Evolutionary conservation across 1,140 invertebrate genomes (phyloP).

Genomic region (Drosophila lini): DNA sequence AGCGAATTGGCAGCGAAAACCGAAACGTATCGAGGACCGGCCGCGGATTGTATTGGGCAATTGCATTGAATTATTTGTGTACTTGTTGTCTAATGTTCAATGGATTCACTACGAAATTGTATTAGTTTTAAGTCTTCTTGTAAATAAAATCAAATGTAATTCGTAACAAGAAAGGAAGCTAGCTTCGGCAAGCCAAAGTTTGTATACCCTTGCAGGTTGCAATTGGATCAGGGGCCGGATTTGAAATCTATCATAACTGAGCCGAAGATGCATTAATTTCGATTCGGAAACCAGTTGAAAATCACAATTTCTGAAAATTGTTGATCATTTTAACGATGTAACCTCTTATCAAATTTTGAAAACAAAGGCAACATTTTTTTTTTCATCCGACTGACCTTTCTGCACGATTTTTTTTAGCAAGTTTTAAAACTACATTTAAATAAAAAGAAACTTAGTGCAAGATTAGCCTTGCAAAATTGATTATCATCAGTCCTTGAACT

Average conservation of each 20-base stretch:
- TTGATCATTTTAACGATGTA: too few species aligned
- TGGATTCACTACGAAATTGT: conserved; percentile 63
- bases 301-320: too few species aligned
- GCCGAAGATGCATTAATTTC: too few species aligned
- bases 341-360: too few species aligned
- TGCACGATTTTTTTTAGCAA: too few species aligned
- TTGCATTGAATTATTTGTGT: conserved; percentile 52
- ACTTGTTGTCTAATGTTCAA: conserved; percentile 52
- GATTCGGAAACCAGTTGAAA: too few species aligned
- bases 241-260: too few species aligned
- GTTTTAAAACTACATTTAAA: conserved; percentile 14
- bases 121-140: conserved; percentile 75
- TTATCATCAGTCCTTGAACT: conserved; percentile 91
- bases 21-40: conserved; percentile 32
- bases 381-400: too few species aligned
- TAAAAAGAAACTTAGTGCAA: conserved; percentile 4
- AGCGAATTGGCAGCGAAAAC: conserved; percentile 44
- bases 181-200: too few species aligned
- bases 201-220: too few species aligned
- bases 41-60: conserved; percentile 37
- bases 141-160: conserved; percentile 77
- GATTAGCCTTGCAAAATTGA: background rate
- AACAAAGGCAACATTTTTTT: too few species aligned
- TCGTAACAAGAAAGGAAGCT: background rate
- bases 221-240: too few species aligned